Percentiles rank a stretch among this genome's conserved stretches.
These are phyloP conservation scores for Ursus arctos DNA, from an alignment of 2,113 vertebrate species.

Conservation along the genomic window DNA sequence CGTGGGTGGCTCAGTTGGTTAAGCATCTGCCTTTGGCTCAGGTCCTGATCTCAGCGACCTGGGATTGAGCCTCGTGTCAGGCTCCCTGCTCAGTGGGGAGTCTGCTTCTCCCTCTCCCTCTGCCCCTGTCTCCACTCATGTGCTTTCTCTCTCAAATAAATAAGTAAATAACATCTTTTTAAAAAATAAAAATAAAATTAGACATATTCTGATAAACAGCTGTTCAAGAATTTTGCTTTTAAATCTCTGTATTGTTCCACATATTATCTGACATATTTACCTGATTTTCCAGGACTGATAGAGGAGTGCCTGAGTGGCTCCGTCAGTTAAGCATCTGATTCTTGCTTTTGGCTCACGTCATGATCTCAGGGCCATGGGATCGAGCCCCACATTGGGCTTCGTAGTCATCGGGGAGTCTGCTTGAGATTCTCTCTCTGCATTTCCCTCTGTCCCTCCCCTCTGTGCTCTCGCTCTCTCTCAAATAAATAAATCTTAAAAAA, in stretches of 20 bases:
- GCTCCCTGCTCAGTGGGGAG: not conserved
- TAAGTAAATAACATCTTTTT: too few relatives aligned
- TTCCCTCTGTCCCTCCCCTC: not conserved
- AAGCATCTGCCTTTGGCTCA: not conserved
- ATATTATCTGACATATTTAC: not conserved
- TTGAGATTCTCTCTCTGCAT: not conserved
- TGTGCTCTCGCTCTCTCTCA: not conserved
- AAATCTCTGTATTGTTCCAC: not conserved
- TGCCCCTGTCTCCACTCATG: not conserved
- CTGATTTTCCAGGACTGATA: not conserved
- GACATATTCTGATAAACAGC: not conserved
- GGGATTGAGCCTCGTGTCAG: not conserved
- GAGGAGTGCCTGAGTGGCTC: not conserved
- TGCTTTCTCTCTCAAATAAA: not conserved
- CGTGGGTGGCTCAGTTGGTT: not conserved
- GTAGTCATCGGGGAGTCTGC: not conserved
- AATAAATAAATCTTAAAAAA: not conserved
- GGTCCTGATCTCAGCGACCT: not conserved
- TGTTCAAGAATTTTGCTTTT: conserved; percentile 35
- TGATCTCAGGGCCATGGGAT: not conserved
- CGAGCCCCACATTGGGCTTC: not conserved
- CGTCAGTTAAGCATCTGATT: not conserved
- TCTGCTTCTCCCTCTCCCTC: not conserved
- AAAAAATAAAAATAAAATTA: not conserved
- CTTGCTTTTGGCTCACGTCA: not conserved